Evolutionary conservation across 2,888 invertebrate genomes (phyloP).

Genomic region (Ormyrus labotus): DNA sequence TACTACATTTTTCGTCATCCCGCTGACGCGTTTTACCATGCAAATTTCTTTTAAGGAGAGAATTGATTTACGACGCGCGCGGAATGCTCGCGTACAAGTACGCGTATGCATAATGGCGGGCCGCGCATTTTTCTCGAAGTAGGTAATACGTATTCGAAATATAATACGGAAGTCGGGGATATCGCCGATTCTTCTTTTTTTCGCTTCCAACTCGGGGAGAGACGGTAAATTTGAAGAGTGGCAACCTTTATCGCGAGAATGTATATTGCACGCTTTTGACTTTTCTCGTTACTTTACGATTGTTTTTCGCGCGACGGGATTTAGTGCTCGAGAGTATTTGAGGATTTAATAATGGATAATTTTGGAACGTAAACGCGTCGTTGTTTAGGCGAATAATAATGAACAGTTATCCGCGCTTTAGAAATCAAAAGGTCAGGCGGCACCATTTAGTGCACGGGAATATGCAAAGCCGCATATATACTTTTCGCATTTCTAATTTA

Average conservation of each 20-base stretch:
- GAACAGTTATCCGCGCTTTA: too few species aligned
- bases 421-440: too few species aligned
- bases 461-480: too few species aligned
- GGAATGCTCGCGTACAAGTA: conserved; percentile 6
- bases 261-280: background rate
- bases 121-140: background rate
- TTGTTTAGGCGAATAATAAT: too few species aligned
- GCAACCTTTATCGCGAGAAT: too few species aligned
- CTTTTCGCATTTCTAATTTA: too few species aligned
- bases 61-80: conserved; percentile 43
- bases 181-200: background rate
- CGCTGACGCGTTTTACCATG: conserved; percentile 38
- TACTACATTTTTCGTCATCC: conserved; percentile 14
- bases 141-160: background rate
- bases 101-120: background rate
- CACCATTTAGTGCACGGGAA: too few species aligned
- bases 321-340: background rate
- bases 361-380: background rate
- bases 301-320: background rate
- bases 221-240: too few species aligned
- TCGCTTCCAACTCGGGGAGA: too few species aligned
- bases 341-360: conserved; percentile 1
- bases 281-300: background rate
- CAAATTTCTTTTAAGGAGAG: conserved; percentile 33
- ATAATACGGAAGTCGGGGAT: background rate